A percentile compares a stretch with the other conserved stretches of the same genome.
These are phyloP conservation scores for Clarias magur DNA, from an alignment of 2,113 vertebrate genomes.

Conservation along the genomic window DNA sequence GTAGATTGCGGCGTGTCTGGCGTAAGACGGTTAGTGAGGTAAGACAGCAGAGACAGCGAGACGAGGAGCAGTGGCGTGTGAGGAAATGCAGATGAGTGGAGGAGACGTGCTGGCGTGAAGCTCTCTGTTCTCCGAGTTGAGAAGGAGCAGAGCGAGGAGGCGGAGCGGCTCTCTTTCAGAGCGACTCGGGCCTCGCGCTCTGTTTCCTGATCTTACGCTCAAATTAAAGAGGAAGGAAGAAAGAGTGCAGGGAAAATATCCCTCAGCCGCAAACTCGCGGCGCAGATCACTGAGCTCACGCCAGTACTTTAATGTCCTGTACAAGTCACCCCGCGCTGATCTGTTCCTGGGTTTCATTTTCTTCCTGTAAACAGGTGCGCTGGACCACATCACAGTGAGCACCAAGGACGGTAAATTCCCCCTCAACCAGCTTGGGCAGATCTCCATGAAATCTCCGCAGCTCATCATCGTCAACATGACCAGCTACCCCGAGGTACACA, in stretches of 20 bases:
- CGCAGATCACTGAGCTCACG: background rate
- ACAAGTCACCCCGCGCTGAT: background rate
- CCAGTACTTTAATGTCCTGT: background rate
- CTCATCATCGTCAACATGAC: slow-evolving; percentile 91
- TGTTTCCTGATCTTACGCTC: slow-evolving; percentile 38
- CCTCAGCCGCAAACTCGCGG: background rate
- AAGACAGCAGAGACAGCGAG: slow-evolving; percentile 65
- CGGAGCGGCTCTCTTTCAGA: slow-evolving; percentile 31
- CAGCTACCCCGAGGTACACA: slow-evolving; percentile 86
- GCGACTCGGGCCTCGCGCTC: slow-evolving; percentile 35
- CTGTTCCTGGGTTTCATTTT: background rate
- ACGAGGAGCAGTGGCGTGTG: slow-evolving; percentile 65
- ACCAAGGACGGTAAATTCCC: slow-evolving; percentile 90
- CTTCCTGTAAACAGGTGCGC: slow-evolving; percentile 74
- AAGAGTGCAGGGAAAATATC: slow-evolving; percentile 13
- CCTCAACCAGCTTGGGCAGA: slow-evolving; percentile 92
- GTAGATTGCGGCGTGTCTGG: slow-evolving; percentile 25
- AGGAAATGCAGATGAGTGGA: slow-evolving; percentile 72
- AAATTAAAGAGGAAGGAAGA: slow-evolving; percentile 13
- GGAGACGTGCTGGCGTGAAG: slow-evolving; percentile 45
- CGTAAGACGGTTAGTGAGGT: slow-evolving; percentile 62
- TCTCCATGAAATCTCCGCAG: slow-evolving; percentile 91
- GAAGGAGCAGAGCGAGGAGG: slow-evolving; percentile 37
- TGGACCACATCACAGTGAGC: slow-evolving; percentile 86
- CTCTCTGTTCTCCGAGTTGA: slow-evolving; percentile 44